Evolutionary conservation across 2,797 vertebrate species (phyloP).

Genomic region (Echeneis naucrates): DNA sequence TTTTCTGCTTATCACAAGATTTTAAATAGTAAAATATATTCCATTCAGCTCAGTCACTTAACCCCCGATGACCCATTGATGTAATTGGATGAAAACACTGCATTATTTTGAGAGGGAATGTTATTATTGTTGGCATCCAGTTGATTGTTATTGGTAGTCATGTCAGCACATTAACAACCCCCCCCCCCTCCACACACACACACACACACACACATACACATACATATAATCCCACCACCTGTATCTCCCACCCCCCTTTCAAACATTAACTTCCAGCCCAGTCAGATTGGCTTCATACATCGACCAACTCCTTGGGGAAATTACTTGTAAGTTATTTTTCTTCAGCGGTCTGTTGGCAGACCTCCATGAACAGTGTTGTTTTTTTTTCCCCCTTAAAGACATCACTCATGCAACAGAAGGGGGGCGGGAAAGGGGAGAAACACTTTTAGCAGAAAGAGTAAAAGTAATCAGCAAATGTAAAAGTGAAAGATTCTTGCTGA

Average conservation of each 20-base stretch:
- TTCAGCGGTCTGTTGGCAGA: constrained; percentile 64
- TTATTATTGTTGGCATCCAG: constrained; percentile 37
- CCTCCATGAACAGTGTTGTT: constrained; percentile 68
- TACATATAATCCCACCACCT: constrained; percentile 21
- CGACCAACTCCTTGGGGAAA: constrained; percentile 70
- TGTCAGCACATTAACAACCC: constrained; percentile 51
- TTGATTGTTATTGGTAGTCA: constrained; percentile 57
- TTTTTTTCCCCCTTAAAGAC: constrained; percentile 70
- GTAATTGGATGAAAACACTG: neutral
- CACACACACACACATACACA: neutral
- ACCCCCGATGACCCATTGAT: constrained; percentile 18
- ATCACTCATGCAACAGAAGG: constrained; percentile 72
- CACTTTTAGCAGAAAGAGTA: constrained; percentile 67
- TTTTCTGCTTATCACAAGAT: constrained; percentile 27
- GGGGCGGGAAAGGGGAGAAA: constrained; percentile 34
- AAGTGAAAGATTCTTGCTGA: constrained; percentile 62
- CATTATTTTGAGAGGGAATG: constrained; percentile 14
- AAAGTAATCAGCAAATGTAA: constrained; percentile 53
- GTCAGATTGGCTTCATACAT: constrained; percentile 63
- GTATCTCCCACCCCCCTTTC: constrained; percentile 25
- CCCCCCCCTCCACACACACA: neutral
- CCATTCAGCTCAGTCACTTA: constrained; percentile 28
- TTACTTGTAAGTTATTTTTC: constrained; percentile 65
- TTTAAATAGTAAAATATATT: constrained; percentile 30
- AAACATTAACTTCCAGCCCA: constrained; percentile 45